Evolutionary conservation across 2,888 invertebrate genomes (phyloP), one percentile per base, ranked within the genome.

Genomic region (Gymnocheta viridis): DNA sequence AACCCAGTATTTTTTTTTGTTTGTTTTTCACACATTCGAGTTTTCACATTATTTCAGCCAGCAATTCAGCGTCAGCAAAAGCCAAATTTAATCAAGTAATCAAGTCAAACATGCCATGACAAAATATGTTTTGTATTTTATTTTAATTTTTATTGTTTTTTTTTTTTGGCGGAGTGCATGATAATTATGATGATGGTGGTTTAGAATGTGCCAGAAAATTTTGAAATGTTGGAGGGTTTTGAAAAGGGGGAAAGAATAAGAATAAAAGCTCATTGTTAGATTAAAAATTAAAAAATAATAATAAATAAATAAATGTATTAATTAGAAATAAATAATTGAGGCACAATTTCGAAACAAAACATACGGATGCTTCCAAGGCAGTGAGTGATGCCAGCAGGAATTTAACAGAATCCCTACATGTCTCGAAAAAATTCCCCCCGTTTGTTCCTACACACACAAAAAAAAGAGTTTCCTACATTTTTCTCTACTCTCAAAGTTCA

Each of bases 201-300:
- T 67, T 66, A 41, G 49, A 60, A 66, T 64, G 56, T 74, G 73
- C 58, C 66, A 76, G 44, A 54, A 24, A 32, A 51, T 44, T 22
- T 60, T 44, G 49, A 41, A 51, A 2, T 41, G 41, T 78, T 58
- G 24, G 14, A 58, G 67, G 58, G 27, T 58, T 69, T 62, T 32
- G 14, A 69, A 44, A 41, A 22, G 41, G 64, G 44, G 38, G 19
- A 64, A 73, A 69, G 54, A 77, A 81, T 47, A 77, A 78, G 67
- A 81, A 76, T 38, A 60, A 84, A 81, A 81, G 81, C 84, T 69
- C 44, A 64, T 44, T 47, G 62, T 84, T 84, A 84, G 81, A 80
- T 54, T 51, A 9, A 62, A 60, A 44, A 41, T 19, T n/a, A 41
- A 62, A 41, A 24, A n/a, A 32, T 38, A 69, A 44, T 17, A 58